A percentile compares a stretch with the other conserved stretches of the same genome.
These are phyloP conservation scores for Caranx melampygus DNA, from an alignment of 2,113 vertebrate genomes.

Conservation along the genomic window DNA sequence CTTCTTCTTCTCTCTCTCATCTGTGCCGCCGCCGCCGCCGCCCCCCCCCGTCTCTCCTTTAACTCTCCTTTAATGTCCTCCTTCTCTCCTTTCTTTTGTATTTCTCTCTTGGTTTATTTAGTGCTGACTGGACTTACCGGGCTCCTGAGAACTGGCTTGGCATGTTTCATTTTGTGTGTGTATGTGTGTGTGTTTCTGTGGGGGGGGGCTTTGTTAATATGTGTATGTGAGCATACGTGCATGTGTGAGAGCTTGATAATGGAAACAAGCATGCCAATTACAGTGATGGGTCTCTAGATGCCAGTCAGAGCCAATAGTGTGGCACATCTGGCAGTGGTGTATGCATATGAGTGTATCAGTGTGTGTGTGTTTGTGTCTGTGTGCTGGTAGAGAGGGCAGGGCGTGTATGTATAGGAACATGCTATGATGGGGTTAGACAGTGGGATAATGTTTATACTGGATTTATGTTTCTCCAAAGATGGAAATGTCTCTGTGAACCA, in stretches of 20 bases:
- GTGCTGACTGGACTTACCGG: constrained; percentile 52
- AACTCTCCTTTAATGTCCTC: constrained; percentile 2
- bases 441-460: background rate
- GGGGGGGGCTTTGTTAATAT: constrained; percentile 25
- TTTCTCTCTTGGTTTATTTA: constrained; percentile 24
- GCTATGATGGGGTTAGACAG: constrained; percentile 4
- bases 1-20: constrained; percentile 2
- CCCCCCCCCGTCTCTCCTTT: background rate
- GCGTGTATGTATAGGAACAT: no score
- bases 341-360: constrained; percentile 15
- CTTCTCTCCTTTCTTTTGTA: constrained; percentile 13
- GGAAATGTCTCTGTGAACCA: background rate
- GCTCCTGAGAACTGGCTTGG: constrained; percentile 52
- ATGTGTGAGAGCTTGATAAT: constrained; percentile 59
- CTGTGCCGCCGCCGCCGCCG: no score
- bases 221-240: constrained; percentile 39
- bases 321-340: constrained; percentile 66
- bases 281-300: constrained; percentile 60
- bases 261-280: constrained; percentile 69
- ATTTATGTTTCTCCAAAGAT: constrained; percentile 13
- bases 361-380: constrained; percentile 3
- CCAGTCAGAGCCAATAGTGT: constrained; percentile 53
- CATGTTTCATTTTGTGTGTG: constrained; percentile 28
- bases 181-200: constrained; percentile 31
- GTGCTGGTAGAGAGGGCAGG: background rate